A percentile compares a stretch with the other conserved stretches of the same genome.
Conservation (phyloP, 2,888 invertebrate species). For the Osedax frankpressi region DNA sequence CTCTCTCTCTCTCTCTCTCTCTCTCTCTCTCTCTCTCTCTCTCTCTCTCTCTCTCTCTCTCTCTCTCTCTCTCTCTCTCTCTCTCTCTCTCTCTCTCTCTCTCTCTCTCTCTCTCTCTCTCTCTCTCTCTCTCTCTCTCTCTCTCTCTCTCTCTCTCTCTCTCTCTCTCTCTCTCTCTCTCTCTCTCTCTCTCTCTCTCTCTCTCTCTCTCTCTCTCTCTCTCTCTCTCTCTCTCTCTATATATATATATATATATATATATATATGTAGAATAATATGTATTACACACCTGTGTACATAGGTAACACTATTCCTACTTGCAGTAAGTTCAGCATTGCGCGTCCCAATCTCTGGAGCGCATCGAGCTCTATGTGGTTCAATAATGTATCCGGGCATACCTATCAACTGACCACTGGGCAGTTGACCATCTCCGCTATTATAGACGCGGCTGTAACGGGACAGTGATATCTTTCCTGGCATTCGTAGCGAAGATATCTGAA, state of each 20-base stretch:
- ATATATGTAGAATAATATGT: not conserved
- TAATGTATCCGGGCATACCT: not conserved
- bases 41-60: not conserved
- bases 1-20: not conserved
- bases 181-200: no score
- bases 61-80: not conserved
- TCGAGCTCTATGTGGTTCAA: not conserved
- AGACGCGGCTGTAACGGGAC: not conserved
- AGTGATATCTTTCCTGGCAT: not conserved
- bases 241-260: not conserved
- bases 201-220: not conserved
- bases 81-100: not conserved
- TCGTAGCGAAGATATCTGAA: no score
- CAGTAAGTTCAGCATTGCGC: not conserved
- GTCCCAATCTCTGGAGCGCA: not conserved
- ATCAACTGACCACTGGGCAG: not conserved
- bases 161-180: not conserved
- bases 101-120: not conserved
- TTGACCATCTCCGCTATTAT: not conserved
- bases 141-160: not conserved
- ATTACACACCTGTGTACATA: not conserved
- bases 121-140: not conserved
- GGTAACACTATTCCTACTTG: not conserved
- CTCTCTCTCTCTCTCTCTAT: not conserved
- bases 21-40: not conserved